phyloP scores from a whole-genome alignment of 2,113 vertebrate genomes.

The Podilymbus podiceps region DNA sequence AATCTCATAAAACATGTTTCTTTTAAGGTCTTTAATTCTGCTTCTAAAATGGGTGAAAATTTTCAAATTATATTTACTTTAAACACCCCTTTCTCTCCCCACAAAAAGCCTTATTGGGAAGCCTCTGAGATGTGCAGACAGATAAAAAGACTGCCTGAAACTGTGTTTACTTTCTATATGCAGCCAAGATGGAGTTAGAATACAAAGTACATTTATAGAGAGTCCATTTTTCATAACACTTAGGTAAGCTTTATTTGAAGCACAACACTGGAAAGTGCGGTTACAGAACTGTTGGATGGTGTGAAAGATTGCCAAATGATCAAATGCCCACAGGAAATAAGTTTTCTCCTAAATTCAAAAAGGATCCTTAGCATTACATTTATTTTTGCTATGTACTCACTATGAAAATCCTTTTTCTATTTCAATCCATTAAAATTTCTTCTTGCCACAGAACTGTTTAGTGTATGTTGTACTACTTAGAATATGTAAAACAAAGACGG shows the following conservation, averaged over 20 bases:
- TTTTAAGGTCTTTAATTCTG: conserved; percentile 48
- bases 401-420: background rate
- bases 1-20: background rate
- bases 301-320: background rate
- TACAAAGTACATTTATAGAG: background rate
- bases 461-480: background rate
- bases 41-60: conserved; percentile 43
- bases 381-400: background rate
- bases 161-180: background rate
- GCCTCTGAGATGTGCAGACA: background rate
- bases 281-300: background rate
- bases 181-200: background rate
- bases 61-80: conserved; percentile 50
- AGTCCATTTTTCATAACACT: background rate
- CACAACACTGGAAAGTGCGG: background rate
- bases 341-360: background rate
- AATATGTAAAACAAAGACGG: rapidly evolving
- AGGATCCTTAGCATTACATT: background rate
- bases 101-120: background rate
- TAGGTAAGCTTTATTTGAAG: background rate
- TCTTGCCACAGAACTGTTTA: background rate
- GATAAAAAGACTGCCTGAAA: conserved; percentile 13
- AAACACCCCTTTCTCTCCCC: background rate
- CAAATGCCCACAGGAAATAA: background rate
- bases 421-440: background rate